Percentiles rank a stretch among this genome's conserved stretches.
These are phyloP conservation scores for Gallinago undulata DNA, from an alignment of 2,113 vertebrate genomes.

Conservation along the genomic window DNA sequence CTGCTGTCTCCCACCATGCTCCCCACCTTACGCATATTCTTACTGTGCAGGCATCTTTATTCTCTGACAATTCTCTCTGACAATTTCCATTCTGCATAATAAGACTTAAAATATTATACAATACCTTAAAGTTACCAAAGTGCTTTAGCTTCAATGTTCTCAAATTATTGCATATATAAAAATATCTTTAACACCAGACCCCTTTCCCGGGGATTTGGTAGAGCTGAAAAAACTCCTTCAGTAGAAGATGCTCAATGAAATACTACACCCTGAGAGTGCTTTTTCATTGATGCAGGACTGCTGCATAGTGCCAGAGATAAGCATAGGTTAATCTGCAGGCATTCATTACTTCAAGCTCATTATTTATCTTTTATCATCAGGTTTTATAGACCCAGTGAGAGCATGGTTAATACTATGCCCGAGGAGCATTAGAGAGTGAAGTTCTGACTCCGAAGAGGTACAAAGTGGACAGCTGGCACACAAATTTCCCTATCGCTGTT, in stretches of 20 bases:
- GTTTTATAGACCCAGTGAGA: neutral
- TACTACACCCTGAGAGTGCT: neutral
- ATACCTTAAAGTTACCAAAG: neutral
- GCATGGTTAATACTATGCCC: accelerated
- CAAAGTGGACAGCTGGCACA: neutral
- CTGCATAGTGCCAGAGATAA: neutral
- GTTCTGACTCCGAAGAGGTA: neutral
- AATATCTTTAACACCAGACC: neutral
- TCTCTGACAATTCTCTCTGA: neutral
- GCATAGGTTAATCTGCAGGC: neutral
- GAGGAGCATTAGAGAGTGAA: neutral
- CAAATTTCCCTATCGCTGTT: neutral
- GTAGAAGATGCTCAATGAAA: neutral
- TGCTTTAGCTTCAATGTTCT: neutral
- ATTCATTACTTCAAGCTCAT: neutral
- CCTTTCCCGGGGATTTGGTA: neutral
- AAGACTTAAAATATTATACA: neutral
- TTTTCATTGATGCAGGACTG: neutral
- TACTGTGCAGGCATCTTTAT: neutral
- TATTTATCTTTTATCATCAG: neutral
- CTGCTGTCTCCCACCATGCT: neutral
- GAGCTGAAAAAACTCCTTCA: neutral
- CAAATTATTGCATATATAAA: neutral
- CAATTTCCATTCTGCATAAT: neutral
- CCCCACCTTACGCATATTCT: neutral